Evolutionary conservation across 2,888 invertebrate genomes (phyloP), one percentile per base, ranked within the genome.

Genomic region (Mythimna lalbum): DNA sequence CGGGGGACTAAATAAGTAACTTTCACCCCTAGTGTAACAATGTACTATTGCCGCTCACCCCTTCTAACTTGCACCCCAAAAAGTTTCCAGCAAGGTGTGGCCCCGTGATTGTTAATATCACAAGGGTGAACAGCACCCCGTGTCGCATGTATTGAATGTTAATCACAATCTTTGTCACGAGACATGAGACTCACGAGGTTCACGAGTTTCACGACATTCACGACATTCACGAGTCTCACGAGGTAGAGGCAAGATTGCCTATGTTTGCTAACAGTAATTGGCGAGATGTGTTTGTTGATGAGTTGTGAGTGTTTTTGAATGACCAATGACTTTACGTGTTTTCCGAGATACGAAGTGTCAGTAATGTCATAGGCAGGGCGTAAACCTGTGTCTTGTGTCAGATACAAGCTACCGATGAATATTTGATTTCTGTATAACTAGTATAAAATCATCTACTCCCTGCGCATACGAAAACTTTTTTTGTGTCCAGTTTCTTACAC

Each of bases 91-190:
- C 62, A 71, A 84, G 84, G 84, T 84, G 85, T 75, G 81, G 63
- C 76, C 43, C 61, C 63, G 81, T 83, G 84, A 83, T 85, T 85
- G 84, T 84, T 80, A 83, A 83, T 81, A 85, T 71, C 62, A 69
- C 21, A 36, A 52, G 79, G 72, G 78, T 73, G 57, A 61, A 60
- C 53, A 39, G 33, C 17, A 36, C 59, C 60, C 80, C 23, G 47
- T 43, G 69, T 73, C 82, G 56, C 83, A 73, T 71, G 74, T 75
- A 75, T 75, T 83, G 82, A 83, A 82, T 83, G 61, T 61, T 82
- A 83, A 82, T 78, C 69, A 69, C 64, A 21, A 56, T 52, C 59
- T 49, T 53, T 60, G 66, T 63, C 23, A 57, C 62, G 61, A 12
- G 47, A 39, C 43, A 43, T 17, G 43, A 17, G 19, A 1, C 5